Evolutionary conservation across 2,113 vertebrate species (phyloP).

Genomic region (Rhabdornis inornatus): DNA sequence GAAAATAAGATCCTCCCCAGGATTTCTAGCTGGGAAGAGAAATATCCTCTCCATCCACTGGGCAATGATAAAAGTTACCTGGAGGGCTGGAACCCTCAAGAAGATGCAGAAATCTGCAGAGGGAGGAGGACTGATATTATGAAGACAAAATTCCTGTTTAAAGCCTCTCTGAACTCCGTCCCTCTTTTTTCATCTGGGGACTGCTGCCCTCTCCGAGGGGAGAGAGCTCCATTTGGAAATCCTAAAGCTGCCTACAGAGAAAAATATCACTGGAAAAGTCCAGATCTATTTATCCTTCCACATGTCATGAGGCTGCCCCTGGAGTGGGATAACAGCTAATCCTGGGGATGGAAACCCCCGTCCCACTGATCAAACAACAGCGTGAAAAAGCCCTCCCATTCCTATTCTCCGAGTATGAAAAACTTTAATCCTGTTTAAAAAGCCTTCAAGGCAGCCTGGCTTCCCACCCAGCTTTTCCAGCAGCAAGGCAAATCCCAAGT

Average conservation of each 20-base stretch:
- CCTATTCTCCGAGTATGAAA: neutral
- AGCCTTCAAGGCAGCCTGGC: neutral
- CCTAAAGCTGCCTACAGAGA: neutral
- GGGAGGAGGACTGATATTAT: neutral
- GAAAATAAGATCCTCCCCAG: neutral
- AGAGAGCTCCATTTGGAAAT: neutral
- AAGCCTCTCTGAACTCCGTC: neutral
- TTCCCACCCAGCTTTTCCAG: constrained; percentile 23
- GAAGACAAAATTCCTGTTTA: neutral
- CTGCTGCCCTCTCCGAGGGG: neutral
- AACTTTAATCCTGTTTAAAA: constrained; percentile 27
- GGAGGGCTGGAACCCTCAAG: neutral
- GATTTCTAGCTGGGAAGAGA: neutral
- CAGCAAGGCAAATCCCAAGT: constrained; percentile 14
- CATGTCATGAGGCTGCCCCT: neutral
- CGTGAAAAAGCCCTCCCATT: neutral
- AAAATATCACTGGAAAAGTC: neutral
- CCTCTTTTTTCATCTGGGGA: neutral
- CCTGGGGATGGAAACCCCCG: neutral
- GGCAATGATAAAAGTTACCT: neutral
- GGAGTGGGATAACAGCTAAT: neutral
- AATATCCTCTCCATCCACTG: neutral
- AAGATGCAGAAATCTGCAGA: neutral
- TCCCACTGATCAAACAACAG: neutral
- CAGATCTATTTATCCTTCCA: neutral